Evolutionary conservation across 2,888 invertebrate species (phyloP), one percentile per base, ranked within the genome.

Genomic region (Panzeria rudis): DNA sequence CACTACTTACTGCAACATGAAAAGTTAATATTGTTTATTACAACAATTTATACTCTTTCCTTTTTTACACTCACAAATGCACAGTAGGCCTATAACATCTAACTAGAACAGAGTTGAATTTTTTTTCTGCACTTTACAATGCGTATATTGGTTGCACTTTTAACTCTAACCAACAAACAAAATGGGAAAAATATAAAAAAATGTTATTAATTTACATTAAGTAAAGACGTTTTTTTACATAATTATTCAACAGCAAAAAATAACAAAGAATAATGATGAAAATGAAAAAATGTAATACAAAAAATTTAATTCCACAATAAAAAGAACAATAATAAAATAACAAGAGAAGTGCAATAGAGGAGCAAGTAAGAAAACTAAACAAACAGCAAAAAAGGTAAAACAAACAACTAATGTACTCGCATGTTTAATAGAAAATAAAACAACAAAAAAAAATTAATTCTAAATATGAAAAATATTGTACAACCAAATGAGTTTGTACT

Each of bases 371-470:
- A 75, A 61, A 76, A 76, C 32, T 56, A 32, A 76, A 66, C 7
- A 52, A 50, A 77, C 23, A 75, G 25, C 29, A 13, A 78, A 78
- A 77, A 44, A n/a, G n/a, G 59, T 44, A 68, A 77, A 50, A 69
- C 61, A 71, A 71, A 54, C 86, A 89, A 87, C 87, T 87, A 85
- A 86, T 90, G 89, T 87, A 89, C 89, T 86, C 76, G 82, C 89
- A 89, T 89, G 89, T 89, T 88, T 85, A 89, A 64, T 62, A 44
- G 52, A 78, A 59, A 52, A 61, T 69, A 62, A 38, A 52, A 78
- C 9, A 52, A 54, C n/a, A 32, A 87, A 84, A 87, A 78, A 83
- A 88, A 59, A 64, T 15, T 54, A 87, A 87, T 90, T 89, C 88
- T 89, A 89, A 90, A 89, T 79, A 79, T 80, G 64, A 59, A 80